These are phyloP conservation scores for Melanostoma mellinum DNA, from an alignment of 2,888 invertebrate species.

Conservation along the genomic window DNA sequence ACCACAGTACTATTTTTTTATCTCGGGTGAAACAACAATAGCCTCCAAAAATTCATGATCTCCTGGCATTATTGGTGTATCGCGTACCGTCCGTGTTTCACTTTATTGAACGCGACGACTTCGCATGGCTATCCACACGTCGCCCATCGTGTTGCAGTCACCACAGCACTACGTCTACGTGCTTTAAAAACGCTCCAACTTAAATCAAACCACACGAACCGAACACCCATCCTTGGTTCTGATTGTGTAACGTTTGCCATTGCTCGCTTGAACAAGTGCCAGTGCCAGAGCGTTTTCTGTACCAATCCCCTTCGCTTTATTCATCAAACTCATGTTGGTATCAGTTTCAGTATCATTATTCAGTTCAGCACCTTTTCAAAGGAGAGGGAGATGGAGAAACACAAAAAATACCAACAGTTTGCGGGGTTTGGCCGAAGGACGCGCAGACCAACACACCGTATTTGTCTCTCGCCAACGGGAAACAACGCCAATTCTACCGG, in stretches of 20 bases:
- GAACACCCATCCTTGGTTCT: neutral
- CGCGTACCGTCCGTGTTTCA: conserved; percentile 73
- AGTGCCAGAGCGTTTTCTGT: too few relatives aligned
- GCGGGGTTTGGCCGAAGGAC: conserved; percentile 69
- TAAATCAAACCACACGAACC: neutral
- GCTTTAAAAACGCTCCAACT: neutral
- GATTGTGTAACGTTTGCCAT: neutral
- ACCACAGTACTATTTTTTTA: too few relatives aligned
- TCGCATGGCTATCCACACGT: conserved; percentile 32
- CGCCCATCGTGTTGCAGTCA: conserved; percentile 16
- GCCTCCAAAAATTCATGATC: conserved; percentile 44
- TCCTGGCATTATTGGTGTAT: conserved; percentile 67
- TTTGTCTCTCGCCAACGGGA: conserved; percentile 66
- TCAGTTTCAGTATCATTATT: neutral
- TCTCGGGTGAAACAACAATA: neutral
- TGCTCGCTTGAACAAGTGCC: too few relatives aligned
- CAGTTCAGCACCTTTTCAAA: conserved; percentile 2
- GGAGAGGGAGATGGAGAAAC: conserved; percentile 47
- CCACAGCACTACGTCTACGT: neutral
- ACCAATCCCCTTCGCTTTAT: conserved; percentile 16
- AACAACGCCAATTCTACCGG: conserved; percentile 55
- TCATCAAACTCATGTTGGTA: neutral
- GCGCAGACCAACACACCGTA: conserved; percentile 38
- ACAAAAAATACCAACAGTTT: conserved; percentile 1
- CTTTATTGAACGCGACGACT: conserved; percentile 48